Conservation (phyloP, 2,113 vertebrate genomes). For the Procavia capensis region DNA sequence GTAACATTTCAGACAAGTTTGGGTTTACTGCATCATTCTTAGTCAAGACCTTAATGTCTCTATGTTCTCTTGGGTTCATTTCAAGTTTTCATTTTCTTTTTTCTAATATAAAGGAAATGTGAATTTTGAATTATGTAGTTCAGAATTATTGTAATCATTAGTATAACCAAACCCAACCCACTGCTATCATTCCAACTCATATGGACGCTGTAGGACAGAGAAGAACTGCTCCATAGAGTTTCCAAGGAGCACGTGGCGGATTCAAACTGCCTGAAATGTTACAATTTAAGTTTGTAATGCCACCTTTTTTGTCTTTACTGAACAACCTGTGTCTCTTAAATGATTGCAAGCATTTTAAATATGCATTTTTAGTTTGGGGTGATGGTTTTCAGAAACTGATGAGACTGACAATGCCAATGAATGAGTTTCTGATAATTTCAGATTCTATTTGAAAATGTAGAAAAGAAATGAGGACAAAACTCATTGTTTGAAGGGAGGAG, state of each 20-base stretch:
- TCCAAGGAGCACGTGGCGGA: too few species aligned
- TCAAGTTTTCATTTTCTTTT: conserved; percentile 7
- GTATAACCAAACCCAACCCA: too few species aligned
- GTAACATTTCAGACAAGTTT: background rate
- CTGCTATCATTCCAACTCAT: too few species aligned
- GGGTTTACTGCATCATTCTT: background rate
- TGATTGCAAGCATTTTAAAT: conserved; percentile 34
- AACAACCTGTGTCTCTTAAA: background rate
- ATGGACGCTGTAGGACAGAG: too few species aligned
- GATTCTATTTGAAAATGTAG: conserved; percentile 16
- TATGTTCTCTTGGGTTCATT: background rate
- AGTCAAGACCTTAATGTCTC: background rate
- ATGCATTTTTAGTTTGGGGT: background rate
- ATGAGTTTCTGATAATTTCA: conserved; percentile 22
- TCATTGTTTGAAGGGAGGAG: conserved; percentile 23
- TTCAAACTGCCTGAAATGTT: conserved; percentile 10
- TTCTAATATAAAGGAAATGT: background rate
- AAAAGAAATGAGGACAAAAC: conserved; percentile 11
- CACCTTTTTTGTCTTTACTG: background rate
- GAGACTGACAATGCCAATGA: background rate
- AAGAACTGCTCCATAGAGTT: too few species aligned
- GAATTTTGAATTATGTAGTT: background rate
- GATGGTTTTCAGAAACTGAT: background rate
- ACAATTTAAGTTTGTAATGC: background rate
- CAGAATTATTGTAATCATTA: background rate